Conservation (phyloP, 2,113 vertebrate species). For the Equus przewalskii region DNA sequence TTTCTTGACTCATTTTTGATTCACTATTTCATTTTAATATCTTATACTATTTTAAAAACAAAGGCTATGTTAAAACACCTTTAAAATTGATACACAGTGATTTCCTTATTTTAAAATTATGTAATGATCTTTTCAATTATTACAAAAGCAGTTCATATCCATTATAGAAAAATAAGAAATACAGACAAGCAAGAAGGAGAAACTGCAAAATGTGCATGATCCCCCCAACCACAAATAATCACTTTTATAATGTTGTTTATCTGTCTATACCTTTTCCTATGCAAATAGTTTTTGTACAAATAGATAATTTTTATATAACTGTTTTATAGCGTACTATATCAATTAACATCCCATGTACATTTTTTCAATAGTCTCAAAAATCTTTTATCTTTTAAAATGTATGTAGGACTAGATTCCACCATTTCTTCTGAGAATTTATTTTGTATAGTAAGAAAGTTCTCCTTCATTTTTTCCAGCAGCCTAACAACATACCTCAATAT, state of each 20-base stretch:
- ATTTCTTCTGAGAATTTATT: constrained; percentile 28
- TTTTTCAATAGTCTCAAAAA: neutral
- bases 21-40: constrained; percentile 14
- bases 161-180: neutral
- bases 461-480: neutral
- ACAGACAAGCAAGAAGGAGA: neutral
- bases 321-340: neutral
- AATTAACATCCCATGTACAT: neutral
- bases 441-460: neutral
- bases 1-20: neutral
- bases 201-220: neutral
- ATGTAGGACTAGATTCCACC: neutral
- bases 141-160: neutral
- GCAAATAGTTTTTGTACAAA: neutral
- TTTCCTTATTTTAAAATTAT: constrained; percentile 15
- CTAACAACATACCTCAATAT: neutral
- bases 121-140: neutral
- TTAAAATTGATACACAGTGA: neutral
- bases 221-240: neutral
- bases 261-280: neutral
- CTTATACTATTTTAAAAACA: neutral
- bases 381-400: neutral
- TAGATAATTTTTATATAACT: neutral
- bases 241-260: neutral
- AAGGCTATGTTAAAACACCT: neutral